Conservation (phyloP, 1,140 invertebrate genomes). For the Drosophila pallidifrons region DNA sequence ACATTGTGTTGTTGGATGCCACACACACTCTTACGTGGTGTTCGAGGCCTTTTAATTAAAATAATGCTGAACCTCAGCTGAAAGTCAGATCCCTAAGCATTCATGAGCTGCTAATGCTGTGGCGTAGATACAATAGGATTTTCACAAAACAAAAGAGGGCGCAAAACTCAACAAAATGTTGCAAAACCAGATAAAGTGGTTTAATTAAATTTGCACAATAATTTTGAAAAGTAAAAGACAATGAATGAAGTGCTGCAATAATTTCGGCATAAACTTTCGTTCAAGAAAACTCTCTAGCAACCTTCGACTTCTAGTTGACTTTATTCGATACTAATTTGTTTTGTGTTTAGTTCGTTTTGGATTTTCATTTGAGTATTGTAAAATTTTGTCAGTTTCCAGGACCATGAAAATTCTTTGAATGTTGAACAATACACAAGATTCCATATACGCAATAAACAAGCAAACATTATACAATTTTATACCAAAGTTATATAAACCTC, state of each 20-base stretch:
- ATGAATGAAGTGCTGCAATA: too few relatives aligned
- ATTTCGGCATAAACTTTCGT: too few relatives aligned
- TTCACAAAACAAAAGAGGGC: slow-evolving; percentile 1
- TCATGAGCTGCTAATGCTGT: background rate
- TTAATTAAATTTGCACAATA: background rate
- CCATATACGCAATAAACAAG: background rate
- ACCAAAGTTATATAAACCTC: background rate
- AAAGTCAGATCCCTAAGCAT: slow-evolving; percentile 1
- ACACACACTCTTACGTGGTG: background rate
- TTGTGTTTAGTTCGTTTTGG: slow-evolving; percentile 19
- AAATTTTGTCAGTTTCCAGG: slow-evolving; percentile 2
- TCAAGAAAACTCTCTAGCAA: too few relatives aligned
- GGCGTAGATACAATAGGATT: background rate
- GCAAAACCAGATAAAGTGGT: background rate
- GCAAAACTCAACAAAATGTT: background rate
- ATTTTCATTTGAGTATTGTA: slow-evolving; percentile 15
- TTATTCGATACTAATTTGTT: background rate
- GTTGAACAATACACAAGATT: background rate
- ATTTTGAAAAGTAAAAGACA: background rate
- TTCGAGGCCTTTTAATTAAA: slow-evolving; percentile 28
- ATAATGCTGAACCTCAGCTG: background rate
- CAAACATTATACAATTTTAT: background rate
- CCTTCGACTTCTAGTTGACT: too few relatives aligned
- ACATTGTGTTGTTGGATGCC: slow-evolving; percentile 17
- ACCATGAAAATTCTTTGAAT: slow-evolving; percentile 33